A percentile compares a stretch with the other conserved stretches of the same genome.
phyloP scores from a whole-genome alignment of 2,113 vertebrate genomes.

The Athene noctua region DNA sequence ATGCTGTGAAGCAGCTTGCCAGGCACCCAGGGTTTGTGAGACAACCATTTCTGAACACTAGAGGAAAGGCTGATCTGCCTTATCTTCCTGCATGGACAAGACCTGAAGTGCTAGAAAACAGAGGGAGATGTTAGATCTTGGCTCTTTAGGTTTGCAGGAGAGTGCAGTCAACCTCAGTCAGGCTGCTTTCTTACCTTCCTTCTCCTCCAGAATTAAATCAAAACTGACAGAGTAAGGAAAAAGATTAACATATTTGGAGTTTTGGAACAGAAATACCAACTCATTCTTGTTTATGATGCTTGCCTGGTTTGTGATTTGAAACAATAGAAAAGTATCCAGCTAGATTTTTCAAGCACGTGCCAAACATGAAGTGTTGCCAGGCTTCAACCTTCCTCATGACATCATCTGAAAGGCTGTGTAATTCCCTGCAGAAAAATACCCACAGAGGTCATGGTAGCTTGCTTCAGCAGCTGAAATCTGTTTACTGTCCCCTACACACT shows the following conservation, averaged over 20 bases:
- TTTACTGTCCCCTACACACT: background rate
- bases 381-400: background rate
- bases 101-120: background rate
- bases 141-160: background rate
- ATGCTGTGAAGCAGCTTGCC: background rate
- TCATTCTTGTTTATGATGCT: background rate
- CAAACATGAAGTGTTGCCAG: background rate
- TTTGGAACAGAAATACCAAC: background rate
- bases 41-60: background rate
- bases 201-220: background rate
- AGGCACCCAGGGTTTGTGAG: background rate
- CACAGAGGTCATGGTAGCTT: background rate
- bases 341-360: background rate
- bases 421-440: conserved; percentile 4
- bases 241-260: background rate
- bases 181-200: background rate
- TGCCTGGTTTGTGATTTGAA: background rate
- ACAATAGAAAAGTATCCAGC: background rate
- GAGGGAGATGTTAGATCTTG: background rate
- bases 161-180: background rate
- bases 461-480: background rate
- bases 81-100: background rate
- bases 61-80: background rate
- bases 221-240: background rate
- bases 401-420: background rate